Conservation (phyloP, 1,140 invertebrate species). For the Heliconius melpomene region DNA sequence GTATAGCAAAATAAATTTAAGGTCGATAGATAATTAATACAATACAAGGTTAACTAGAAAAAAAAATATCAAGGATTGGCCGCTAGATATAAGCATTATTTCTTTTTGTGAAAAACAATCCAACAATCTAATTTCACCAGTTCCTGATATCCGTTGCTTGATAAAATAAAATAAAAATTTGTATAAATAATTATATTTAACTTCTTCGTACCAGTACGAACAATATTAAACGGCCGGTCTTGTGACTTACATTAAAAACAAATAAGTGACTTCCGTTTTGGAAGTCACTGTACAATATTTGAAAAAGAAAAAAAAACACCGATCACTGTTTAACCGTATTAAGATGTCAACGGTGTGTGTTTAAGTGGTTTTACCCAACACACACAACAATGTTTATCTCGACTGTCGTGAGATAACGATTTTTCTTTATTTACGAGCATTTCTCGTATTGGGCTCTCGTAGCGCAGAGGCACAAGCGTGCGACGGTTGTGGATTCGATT, state of each 20-base stretch:
- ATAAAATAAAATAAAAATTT: too few relatives aligned
- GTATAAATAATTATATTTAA: background rate
- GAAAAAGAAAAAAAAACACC: background rate
- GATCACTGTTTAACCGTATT: conserved; percentile 15
- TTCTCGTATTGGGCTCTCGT: background rate
- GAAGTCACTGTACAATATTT: background rate
- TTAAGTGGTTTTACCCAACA: conserved; percentile 4
- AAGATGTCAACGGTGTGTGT: background rate
- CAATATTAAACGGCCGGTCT: background rate
- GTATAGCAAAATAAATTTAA: background rate
- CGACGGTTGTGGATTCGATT: too few relatives aligned
- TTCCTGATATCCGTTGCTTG: too few relatives aligned
- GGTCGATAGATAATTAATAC: background rate
- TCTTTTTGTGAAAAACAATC: too few relatives aligned
- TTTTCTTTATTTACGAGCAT: background rate
- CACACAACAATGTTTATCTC: conserved; percentile 2
- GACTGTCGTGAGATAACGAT: background rate
- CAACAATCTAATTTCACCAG: too few relatives aligned
- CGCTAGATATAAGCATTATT: too few relatives aligned
- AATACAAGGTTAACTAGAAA: background rate
- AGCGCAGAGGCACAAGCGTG: too few relatives aligned
- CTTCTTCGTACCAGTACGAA: background rate
- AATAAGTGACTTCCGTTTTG: background rate
- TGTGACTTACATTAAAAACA: conserved; percentile 1
- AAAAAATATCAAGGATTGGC: too few relatives aligned